phyloP scores from a whole-genome alignment of 92 coral and sea anemone genomes.

The Isaurus tuberculatus region DNA sequence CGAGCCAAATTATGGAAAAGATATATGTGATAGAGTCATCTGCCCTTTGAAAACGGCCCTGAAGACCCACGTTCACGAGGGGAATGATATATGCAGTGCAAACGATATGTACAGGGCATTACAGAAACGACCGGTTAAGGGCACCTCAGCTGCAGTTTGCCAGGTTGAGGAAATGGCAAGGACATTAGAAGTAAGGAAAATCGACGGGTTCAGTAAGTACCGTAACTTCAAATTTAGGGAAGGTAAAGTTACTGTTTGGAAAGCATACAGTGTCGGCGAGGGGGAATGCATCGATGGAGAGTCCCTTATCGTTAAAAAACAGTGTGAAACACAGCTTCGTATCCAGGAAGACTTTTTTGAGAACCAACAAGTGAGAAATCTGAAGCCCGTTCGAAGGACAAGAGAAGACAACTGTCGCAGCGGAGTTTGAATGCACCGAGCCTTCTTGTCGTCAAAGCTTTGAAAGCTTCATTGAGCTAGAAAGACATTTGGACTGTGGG shows the following conservation, averaged over 20 bases:
- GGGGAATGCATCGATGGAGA: slow-evolving; percentile 47
- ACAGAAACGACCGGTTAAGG: slow-evolving; percentile 32
- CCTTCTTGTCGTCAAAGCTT: slow-evolving; percentile 54
- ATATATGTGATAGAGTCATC: slow-evolving; percentile 53
- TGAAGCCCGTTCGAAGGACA: slow-evolving; percentile 10
- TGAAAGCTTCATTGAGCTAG: slow-evolving; percentile 50
- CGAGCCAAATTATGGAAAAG: slow-evolving; percentile 63
- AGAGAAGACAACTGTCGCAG: slow-evolving; percentile 11
- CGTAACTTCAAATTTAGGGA: slow-evolving; percentile 50
- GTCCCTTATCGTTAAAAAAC: slow-evolving; percentile 27
- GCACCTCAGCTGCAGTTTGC: slow-evolving; percentile 57
- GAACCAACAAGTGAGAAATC: slow-evolving; percentile 27
- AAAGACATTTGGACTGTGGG: slow-evolving; percentile 32
- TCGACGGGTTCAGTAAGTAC: slow-evolving; percentile 59
- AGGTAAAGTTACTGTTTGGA: slow-evolving; percentile 55
- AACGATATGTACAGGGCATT: slow-evolving; percentile 64
- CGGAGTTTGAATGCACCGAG: slow-evolving; percentile 60
- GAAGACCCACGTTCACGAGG: slow-evolving; percentile 49
- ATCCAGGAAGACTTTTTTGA: slow-evolving; percentile 42
- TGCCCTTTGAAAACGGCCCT: slow-evolving; percentile 56
- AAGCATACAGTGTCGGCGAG: slow-evolving; percentile 54
- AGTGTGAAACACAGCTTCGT: slow-evolving; percentile 44
- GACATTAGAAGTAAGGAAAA: slow-evolving; percentile 49
- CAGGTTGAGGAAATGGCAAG: slow-evolving; percentile 9
- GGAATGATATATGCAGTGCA: slow-evolving; percentile 60